phyloP scores from a whole-genome alignment of 1,140 invertebrate species.

The Calosoma granatense region DNA sequence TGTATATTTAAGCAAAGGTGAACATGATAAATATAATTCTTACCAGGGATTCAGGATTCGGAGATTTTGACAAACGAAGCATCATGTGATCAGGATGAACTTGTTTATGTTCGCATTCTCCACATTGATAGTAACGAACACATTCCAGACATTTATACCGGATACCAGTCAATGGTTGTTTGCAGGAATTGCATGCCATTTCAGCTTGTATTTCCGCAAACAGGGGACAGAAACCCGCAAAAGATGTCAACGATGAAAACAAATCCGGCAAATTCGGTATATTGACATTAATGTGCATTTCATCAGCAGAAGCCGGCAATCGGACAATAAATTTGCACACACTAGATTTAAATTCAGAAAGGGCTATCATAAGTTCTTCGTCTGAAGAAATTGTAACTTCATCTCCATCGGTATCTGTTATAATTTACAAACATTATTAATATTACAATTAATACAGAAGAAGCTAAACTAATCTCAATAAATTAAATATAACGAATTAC shows the following conservation, averaged over 20 bases:
- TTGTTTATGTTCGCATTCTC: background rate
- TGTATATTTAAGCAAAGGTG: background rate
- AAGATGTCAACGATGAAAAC: background rate
- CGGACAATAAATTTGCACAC: background rate
- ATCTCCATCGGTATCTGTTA: background rate
- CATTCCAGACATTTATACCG: background rate
- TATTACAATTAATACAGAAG: background rate
- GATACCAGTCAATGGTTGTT: background rate
- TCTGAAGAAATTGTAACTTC: slow-evolving; percentile 4
- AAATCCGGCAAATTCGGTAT: background rate
- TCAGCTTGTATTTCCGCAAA: background rate
- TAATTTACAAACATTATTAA: background rate
- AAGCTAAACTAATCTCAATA: background rate
- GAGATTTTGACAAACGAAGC: background rate
- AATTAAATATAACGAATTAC: too few relatives aligned
- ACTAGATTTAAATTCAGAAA: background rate
- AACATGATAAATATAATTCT: background rate
- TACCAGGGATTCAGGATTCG: background rate
- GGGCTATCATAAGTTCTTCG: background rate
- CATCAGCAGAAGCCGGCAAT: background rate
- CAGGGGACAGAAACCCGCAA: background rate
- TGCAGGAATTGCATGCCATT: background rate
- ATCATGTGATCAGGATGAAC: background rate
- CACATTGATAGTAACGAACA: background rate
- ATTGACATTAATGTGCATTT: background rate